phyloP scores from a whole-genome alignment of 1,140 invertebrate genomes.

The Berghia stephanieae region DNA sequence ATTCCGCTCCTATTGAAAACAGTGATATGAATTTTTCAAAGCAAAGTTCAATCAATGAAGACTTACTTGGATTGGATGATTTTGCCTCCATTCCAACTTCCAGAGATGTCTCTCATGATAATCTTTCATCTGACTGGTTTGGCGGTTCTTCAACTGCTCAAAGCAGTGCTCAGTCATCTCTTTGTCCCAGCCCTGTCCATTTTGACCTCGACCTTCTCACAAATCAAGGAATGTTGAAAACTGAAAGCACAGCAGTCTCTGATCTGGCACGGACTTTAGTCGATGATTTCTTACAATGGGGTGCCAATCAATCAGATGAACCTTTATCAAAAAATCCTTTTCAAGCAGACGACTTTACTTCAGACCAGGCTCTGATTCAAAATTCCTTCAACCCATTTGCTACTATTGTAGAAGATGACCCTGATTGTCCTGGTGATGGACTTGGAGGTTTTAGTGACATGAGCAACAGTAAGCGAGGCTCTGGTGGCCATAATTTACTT shows the following conservation, averaged over 20 bases:
- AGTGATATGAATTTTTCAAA: not conserved
- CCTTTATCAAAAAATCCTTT: constrained; percentile 39
- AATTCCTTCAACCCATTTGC: constrained; percentile 48
- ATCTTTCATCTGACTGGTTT: constrained; percentile 34
- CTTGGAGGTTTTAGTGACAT: constrained; percentile 18
- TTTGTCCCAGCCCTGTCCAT: constrained; percentile 47
- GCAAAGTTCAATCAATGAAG: constrained; percentile 42
- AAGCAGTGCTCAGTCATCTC: constrained; percentile 50
- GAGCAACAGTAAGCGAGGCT: constrained; percentile 16
- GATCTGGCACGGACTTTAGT: constrained; percentile 49
- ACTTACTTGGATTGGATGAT: constrained; percentile 49
- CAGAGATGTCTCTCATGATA: constrained; percentile 21
- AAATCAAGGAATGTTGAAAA: constrained; percentile 33
- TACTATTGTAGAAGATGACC: constrained; percentile 37
- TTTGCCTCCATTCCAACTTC: constrained; percentile 36
- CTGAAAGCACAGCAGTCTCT: constrained; percentile 44
- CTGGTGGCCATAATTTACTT: not conserved
- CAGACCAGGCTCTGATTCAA: constrained; percentile 24
- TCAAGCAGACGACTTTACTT: constrained; percentile 32
- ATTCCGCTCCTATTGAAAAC: constrained; percentile 23
- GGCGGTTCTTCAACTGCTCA: constrained; percentile 32
- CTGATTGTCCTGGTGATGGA: constrained; percentile 23
- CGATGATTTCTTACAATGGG: constrained; percentile 55
- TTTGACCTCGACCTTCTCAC: constrained; percentile 45
- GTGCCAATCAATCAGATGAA: constrained; percentile 26